Base-by-base conservation (phyloP, 2,888 invertebrate genomes). In the Schrankia costaestrigalis region DNA sequence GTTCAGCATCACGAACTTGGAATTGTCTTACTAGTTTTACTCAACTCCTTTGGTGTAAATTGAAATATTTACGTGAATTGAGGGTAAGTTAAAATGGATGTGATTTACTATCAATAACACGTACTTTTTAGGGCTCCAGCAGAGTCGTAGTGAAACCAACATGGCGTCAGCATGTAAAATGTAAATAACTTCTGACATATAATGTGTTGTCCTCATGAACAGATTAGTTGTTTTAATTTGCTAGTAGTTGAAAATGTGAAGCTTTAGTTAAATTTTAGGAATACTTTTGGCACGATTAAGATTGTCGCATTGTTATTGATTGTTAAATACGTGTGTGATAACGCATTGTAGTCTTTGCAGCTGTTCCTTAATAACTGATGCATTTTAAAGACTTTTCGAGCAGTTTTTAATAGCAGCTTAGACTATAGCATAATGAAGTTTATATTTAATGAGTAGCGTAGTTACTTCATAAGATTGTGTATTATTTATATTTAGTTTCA, bases 1-100 rank as follows among this genome's bases (percentile, higher is more conserved):
- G 90, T 81, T 91, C 92, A 75, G 92, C 91, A 69, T 85, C 89
- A 63, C 89, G 90, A 81, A 92, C 92, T 90, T 92, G 91, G 92
- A 91, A 91, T 86, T 90, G 90, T 74, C 76, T 91, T 67, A 81
- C 89, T 61, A 89, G 89, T 81, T 88, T 91, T 61, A 89, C 90
- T 59, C 89, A 89, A 77, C 76, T 83, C 56, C 75, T 91, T 78
- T 91, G 91, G 91, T 89, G 86, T 78, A 91, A 90, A 89, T 78
- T 91, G 68, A 86, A 83, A 78, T 78, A 85, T 68, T 71, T 87
- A 70, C 73, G 87, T 69, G 85, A 84, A 55, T 66, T 86, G 60
- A 87, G 83, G 85, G 87, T 87, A 79, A 87, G 87, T 85, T 53
- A 38, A 30, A 55, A 60, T 53, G 47, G 47, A 46, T 60, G 56